Base-by-base conservation (phyloP, 1,140 invertebrate species). In the Trichonephila clavata region DNA sequence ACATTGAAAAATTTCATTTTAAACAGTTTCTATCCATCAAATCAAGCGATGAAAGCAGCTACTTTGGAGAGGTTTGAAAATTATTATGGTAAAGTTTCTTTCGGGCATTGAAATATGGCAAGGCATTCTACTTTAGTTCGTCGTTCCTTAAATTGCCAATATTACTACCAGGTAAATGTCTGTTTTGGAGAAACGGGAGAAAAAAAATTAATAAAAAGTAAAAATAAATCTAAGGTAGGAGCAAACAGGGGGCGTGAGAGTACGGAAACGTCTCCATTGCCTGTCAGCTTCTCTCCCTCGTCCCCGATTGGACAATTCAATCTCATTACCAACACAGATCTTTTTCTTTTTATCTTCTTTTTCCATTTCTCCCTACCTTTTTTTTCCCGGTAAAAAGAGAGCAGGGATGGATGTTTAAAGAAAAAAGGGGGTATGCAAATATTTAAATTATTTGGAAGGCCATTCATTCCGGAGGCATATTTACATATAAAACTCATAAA, bases 241-340 rank as follows among this genome's bases (percentile, higher is more conserved):
- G 88, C 27, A 80, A 80, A 71, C 65, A 59, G 80, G 60, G 61
- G 83, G 83, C 61, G 81, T 68, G 83, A 77, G 24, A n/a, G 90
- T 50, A 63, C 43, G 81, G 65, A 92, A 77, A 92, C 63, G 80
- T 92, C 91, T 92, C 83, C 83, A 92, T 92, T 86, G 59, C 83
- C 84, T 92, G 91, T 92, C 91, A 86, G 91, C 65, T 50, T 63
- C 90, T 83, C 86, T 32, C 50, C 60, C 89, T 81, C 81, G 81
- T 86, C 63, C 91, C 91, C 91, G 71, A 92, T 92, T 92, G 91
- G 91, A 86, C 91, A 92, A 92, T 92, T 86, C 91, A 92, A 92
- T 92, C 91, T 92, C 91, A 92, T 92, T 92, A 92, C 91, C 81
- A 84, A 86, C 91, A 83, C 57, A 92, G 91, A 86, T 57, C 60